A percentile compares a stretch with the other conserved stretches of the same genome.
These are phyloP conservation scores for Anhinga anhinga DNA, from an alignment of 2,113 vertebrate species.

Conservation along the genomic window DNA sequence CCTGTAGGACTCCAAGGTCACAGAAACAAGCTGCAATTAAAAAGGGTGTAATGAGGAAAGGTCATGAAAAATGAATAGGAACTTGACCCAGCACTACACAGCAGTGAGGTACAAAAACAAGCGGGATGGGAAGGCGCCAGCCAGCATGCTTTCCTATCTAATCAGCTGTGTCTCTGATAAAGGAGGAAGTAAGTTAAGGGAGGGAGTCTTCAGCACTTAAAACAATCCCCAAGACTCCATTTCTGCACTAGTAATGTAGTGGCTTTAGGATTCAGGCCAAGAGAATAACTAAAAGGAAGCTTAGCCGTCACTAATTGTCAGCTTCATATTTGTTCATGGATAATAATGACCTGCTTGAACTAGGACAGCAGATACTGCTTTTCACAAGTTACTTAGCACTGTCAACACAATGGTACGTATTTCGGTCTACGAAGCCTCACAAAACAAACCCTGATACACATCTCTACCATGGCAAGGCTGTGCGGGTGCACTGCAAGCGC, in stretches of 20 bases:
- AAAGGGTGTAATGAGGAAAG: slow-evolving; percentile 47
- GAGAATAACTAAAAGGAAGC: slow-evolving; percentile 30
- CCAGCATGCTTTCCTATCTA: slow-evolving; percentile 68
- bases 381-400: background rate
- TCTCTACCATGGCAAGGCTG: background rate
- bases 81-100: slow-evolving; percentile 22
- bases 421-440: background rate
- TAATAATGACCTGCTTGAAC: background rate
- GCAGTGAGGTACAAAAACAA: slow-evolving; percentile 48
- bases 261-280: slow-evolving; percentile 62
- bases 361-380: background rate
- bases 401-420: rapidly evolving
- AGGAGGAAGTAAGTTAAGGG: slow-evolving; percentile 73
- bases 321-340: background rate
- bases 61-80: slow-evolving; percentile 48
- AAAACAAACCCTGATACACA: background rate
- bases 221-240: slow-evolving; percentile 65
- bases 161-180: slow-evolving; percentile 68
- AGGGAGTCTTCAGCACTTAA: slow-evolving; percentile 61
- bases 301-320: background rate
- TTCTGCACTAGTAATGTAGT: slow-evolving; percentile 28
- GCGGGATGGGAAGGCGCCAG: slow-evolving; percentile 75
- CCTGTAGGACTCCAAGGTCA: background rate
- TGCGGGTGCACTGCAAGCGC: background rate
- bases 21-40: slow-evolving; percentile 45